Conservation (phyloP, 2,797 vertebrate species). For the Thaleichthys pacificus region DNA sequence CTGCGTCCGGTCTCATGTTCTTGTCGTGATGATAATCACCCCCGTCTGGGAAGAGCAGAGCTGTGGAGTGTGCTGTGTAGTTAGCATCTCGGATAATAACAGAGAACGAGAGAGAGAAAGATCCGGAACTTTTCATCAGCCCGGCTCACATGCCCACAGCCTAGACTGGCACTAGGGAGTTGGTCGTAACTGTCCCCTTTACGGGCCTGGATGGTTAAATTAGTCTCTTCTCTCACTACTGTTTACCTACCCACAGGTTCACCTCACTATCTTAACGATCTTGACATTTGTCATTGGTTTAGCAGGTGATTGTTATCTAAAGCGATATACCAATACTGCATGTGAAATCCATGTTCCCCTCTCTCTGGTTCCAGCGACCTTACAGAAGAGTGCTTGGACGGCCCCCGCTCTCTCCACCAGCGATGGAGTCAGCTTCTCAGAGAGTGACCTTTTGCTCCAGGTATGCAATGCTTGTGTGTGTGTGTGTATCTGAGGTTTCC, state of each 20-base stretch:
- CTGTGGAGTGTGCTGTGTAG: not conserved
- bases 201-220: too few relatives aligned
- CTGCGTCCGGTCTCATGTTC: not conserved
- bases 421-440: conserved; percentile 6
- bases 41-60: not conserved
- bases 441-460: conserved; percentile 13
- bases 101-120: not conserved
- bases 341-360: not conserved
- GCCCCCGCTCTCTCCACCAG: not conserved
- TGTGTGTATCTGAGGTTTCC: not conserved
- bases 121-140: not conserved
- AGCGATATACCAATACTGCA: too few relatives aligned
- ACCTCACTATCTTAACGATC: too few relatives aligned
- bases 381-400: conserved; percentile 12
- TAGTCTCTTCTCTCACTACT: too few relatives aligned
- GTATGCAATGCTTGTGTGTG: not conserved
- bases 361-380: conserved; percentile 10
- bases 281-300: too few relatives aligned
- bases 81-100: not conserved
- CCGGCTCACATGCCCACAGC: not conserved
- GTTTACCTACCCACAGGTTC: too few relatives aligned
- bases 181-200: not conserved
- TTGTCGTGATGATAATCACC: not conserved
- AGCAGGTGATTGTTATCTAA: too few relatives aligned
- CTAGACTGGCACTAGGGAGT: not conserved